These are phyloP conservation scores for Threskiornis aethiopicus DNA, from an alignment of 2,797 vertebrate genomes.

Conservation along the genomic window DNA sequence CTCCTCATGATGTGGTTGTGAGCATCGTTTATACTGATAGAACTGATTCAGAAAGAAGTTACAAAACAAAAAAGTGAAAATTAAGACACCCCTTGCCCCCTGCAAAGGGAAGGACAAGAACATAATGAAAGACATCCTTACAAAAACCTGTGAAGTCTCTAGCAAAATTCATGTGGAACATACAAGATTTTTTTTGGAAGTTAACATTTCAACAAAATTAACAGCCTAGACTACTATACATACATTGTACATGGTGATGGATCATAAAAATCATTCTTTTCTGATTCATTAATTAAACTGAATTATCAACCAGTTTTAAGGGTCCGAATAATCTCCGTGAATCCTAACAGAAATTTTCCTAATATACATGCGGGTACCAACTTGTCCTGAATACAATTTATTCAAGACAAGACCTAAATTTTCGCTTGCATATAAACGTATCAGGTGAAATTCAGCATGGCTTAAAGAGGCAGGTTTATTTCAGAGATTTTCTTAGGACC, in stretches of 20 bases:
- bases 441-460: conserved; percentile 42
- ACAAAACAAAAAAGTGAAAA: not conserved
- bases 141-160: not conserved
- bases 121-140: not conserved
- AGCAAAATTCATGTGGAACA: not conserved
- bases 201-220: not conserved
- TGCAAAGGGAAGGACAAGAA: not conserved
- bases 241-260: not conserved
- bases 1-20: not conserved
- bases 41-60: not conserved
- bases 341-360: not conserved
- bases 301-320: not conserved
- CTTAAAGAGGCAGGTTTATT: conserved; percentile 41
- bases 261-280: not conserved
- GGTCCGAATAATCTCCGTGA: not conserved
- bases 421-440: conserved; percentile 51
- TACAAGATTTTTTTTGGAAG: not conserved
- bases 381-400: not conserved
- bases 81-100: not conserved
- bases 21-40: not conserved
- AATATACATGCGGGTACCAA: not conserved
- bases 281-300: not conserved
- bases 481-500: conserved; percentile 1
- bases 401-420: not conserved
- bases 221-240: not conserved